A percentile compares a stretch with the other conserved stretches of the same genome.
These are phyloP conservation scores for Pharmacophagus antenor DNA, from an alignment of 2,888 invertebrate species.

Conservation along the genomic window DNA sequence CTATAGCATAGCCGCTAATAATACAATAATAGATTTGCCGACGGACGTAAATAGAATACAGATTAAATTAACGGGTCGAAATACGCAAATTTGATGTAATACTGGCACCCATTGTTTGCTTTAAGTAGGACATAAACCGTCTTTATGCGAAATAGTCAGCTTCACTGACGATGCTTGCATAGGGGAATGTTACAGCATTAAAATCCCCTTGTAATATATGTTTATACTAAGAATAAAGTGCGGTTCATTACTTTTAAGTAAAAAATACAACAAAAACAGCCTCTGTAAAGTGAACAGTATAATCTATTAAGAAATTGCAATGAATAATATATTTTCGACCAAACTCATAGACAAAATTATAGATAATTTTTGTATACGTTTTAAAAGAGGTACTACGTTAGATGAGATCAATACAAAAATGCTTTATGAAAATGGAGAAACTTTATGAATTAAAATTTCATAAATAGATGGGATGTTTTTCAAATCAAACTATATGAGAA, in stretches of 20 bases:
- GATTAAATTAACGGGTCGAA: constrained; percentile 1
- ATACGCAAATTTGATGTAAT: constrained; percentile 13
- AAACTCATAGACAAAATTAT: too few relatives aligned
- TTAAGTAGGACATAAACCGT: constrained; percentile 21
- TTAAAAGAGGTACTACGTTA: background rate
- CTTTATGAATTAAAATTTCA: too few relatives aligned
- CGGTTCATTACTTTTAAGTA: constrained; percentile 16
- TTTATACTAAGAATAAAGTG: constrained; percentile 17
- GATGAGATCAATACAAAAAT: too few relatives aligned
- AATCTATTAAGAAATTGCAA: constrained; percentile 35
- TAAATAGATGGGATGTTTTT: too few relatives aligned
- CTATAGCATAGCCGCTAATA: background rate
- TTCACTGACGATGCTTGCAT: constrained; percentile 20
- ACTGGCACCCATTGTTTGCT: constrained; percentile 20
- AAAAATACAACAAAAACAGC: constrained; percentile 12
- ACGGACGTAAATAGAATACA: background rate
- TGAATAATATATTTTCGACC: background rate
- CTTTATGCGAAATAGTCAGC: constrained; percentile 20
- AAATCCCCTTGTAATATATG: constrained; percentile 24
- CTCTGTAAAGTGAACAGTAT: constrained; percentile 1
- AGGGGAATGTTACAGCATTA: constrained; percentile 21
- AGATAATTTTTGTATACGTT: background rate
- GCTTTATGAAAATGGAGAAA: too few relatives aligned
- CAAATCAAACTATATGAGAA: too few relatives aligned
- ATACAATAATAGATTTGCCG: background rate